phyloP scores from a whole-genome alignment of 1,140 invertebrate genomes.

The Brachionus angularis region DNA sequence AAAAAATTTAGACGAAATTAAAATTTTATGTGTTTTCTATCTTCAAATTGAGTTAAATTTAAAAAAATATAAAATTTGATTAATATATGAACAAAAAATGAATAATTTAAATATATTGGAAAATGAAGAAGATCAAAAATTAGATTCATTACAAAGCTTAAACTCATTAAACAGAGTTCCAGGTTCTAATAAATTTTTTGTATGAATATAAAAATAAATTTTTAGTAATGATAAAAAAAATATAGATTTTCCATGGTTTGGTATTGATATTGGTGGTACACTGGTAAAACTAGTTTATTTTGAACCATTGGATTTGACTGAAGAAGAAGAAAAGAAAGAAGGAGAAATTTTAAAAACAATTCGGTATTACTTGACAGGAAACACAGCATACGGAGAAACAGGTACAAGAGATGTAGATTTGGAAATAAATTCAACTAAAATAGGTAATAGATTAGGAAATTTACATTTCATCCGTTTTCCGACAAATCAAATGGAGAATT shows the following conservation, averaged over 20 bases:
- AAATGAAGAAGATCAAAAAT: too few species aligned
- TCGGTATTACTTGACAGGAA: constrained; percentile 83
- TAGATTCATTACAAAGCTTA: background rate
- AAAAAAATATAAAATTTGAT: too few species aligned
- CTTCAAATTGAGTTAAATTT: too few species aligned
- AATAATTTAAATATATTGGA: too few species aligned
- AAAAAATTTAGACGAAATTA: too few species aligned
- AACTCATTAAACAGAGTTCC: background rate
- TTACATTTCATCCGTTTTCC: constrained; percentile 97
- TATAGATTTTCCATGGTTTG: constrained; percentile 72
- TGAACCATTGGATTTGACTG: constrained; percentile 81
- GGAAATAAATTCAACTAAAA: constrained; percentile 74
- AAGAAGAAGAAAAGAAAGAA: constrained; percentile 68
- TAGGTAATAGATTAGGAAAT: constrained; percentile 71
- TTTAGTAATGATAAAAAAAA: background rate
- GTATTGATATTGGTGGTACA: constrained; percentile 97
- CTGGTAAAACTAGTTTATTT: constrained; percentile 97
- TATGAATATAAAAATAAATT: background rate
- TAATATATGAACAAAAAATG: too few species aligned
- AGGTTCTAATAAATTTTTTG: background rate
- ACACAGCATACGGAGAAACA: constrained; percentile 89
- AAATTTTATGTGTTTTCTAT: too few species aligned
- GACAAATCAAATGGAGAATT: constrained; percentile 87
- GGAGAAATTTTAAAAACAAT: constrained; percentile 82
- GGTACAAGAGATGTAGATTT: constrained; percentile 86